Evolutionary conservation across 2,888 invertebrate genomes (phyloP).

Genomic region (Endomychus coccineus): DNA sequence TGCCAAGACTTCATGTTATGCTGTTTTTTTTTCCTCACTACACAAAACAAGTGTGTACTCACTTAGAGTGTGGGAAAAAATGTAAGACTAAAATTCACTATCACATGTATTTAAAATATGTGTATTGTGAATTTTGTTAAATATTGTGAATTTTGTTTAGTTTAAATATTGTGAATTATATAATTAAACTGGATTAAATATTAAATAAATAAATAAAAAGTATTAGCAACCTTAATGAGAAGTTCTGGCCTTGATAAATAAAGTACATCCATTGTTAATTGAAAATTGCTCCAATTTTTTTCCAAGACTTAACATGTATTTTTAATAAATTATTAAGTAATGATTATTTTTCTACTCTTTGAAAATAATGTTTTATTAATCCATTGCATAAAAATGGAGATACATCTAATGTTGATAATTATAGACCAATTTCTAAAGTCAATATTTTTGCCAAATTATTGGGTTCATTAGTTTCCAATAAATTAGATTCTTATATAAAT

Average conservation of each 20-base stretch:
- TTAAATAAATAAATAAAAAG: neutral
- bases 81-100: too few relatives aligned
- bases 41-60: too few relatives aligned
- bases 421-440: conserved; percentile 1
- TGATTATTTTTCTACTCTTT: neutral
- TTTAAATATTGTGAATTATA: too few relatives aligned
- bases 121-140: too few relatives aligned
- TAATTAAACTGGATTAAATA: too few relatives aligned
- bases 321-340: neutral
- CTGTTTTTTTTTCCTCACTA: too few relatives aligned
- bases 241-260: neutral
- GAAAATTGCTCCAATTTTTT: neutral
- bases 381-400: neutral
- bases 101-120: too few relatives aligned
- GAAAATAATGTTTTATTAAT: neutral
- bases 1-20: too few relatives aligned
- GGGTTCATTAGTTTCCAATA: neutral
- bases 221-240: too few relatives aligned
- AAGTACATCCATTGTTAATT: neutral
- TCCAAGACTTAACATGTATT: neutral
- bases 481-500: neutral
- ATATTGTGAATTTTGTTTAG: too few relatives aligned
- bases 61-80: too few relatives aligned
- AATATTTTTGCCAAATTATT: conserved; percentile 1
- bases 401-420: neutral